These are phyloP conservation scores for Enteromius thamalakanensis DNA, from an alignment of 2,797 vertebrate genomes.

Conservation along the genomic window DNA sequence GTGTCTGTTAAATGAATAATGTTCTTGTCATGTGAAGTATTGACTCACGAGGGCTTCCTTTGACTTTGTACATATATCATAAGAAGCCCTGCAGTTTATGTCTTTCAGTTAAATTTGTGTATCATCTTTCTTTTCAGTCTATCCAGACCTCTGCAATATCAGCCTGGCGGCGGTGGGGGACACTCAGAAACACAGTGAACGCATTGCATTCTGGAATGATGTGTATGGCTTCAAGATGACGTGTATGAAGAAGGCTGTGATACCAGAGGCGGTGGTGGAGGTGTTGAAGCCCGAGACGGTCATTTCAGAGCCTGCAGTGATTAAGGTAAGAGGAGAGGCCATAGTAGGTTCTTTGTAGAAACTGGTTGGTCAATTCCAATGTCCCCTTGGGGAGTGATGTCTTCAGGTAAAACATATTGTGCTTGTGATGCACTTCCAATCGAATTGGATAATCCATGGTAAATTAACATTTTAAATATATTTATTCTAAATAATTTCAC, in stretches of 20 bases:
- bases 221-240: conserved; percentile 96
- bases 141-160: conserved; percentile 89
- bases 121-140: conserved; percentile 78
- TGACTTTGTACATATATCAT: conserved; percentile 14
- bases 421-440: background rate
- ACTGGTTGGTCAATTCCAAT: background rate
- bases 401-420: background rate
- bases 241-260: conserved; percentile 91
- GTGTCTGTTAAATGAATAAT: conserved; percentile 26
- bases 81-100: background rate
- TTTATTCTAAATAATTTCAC: background rate
- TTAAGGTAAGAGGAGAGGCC: conserved; percentile 79
- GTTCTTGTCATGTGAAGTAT: conserved; percentile 8
- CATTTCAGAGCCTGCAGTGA: conserved; percentile 83
- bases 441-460: background rate
- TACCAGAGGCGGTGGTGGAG: conserved; percentile 89
- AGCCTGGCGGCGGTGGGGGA: conserved; percentile 88
- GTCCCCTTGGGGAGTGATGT: background rate
- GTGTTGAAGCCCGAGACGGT: conserved; percentile 81
- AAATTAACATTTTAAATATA: background rate
- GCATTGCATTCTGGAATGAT: conserved; percentile 91
- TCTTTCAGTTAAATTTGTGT: background rate
- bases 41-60: background rate
- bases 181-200: conserved; percentile 76
- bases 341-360: background rate